Base-by-base conservation (phyloP, 2,113 vertebrate genomes). In the Podocnemis expansa region DNA sequence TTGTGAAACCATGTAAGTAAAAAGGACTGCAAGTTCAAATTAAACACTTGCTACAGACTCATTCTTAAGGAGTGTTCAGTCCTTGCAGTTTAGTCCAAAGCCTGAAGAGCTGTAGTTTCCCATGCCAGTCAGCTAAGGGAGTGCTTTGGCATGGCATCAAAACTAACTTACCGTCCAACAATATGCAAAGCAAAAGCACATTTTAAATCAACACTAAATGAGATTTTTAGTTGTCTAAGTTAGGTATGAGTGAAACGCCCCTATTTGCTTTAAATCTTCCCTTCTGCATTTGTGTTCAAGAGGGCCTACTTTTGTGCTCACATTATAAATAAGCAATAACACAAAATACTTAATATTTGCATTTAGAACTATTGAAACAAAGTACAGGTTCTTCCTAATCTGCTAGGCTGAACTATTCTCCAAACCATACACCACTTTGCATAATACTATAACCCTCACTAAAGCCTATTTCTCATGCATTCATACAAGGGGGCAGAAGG, bases 121-220 rank as follows among this genome's bases (percentile, higher is more conserved):
- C 89, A 56, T 3, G 73, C 55, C 17, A 38, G 63, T 27, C 70
- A 6, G 60, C n/a, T 63, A 52, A 94, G 92, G 94, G 89, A 93
- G 93, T 60, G 95, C 60, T 88, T 24, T 96, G 93, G 94, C 81
- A 1, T 67, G 16, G 45, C 85, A 80, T 81, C 94, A 95, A 47
- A 47, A 88, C 82, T 47, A 79, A 14, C 84, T 81, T 49, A 2
- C 67, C 90, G 80, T 8, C 0, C 0, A 82, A 6, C 0, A 10
- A n/a, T 55, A 95, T 31, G 2, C 92, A 89, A 88, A 96, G 75
- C 96, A 96, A 52, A 52, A 94, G 93, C 80, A 87, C 16, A 10
- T 0, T 38, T 91, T 76, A 56, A 47, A 11, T 70, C 49, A 93
- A 29, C 84, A n/a, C 0, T 4, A 80, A 82, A 22, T 34, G 73